phyloP scores from a whole-genome alignment of 2,797 vertebrate genomes.

The Clarias pachynema region DNA sequence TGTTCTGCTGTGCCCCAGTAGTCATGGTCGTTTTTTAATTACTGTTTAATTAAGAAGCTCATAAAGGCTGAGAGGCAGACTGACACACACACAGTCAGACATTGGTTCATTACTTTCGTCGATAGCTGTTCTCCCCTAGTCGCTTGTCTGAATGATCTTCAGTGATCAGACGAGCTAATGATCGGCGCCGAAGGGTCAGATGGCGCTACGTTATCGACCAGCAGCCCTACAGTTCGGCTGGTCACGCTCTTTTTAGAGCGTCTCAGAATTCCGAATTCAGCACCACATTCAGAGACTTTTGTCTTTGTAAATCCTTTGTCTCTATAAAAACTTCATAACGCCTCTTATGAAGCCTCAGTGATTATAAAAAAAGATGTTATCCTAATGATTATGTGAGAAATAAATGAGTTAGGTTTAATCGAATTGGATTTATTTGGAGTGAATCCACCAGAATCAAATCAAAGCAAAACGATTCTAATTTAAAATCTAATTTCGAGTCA shows the following conservation, averaged over 20 bases:
- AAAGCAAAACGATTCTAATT: background rate
- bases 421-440: background rate
- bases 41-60: slow-evolving; percentile 25
- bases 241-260: background rate
- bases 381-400: background rate
- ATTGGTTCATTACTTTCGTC: slow-evolving; percentile 48
- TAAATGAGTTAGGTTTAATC: background rate
- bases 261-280: slow-evolving; percentile 5
- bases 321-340: background rate
- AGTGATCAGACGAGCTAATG: slow-evolving; percentile 56
- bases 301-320: too few relatives aligned
- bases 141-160: slow-evolving; percentile 56
- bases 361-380: background rate
- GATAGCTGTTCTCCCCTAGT: slow-evolving; percentile 41
- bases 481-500: background rate
- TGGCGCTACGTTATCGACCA: slow-evolving; percentile 48
- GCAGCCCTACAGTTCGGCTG: slow-evolving; percentile 21
- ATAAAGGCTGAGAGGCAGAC: background rate
- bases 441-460: background rate
- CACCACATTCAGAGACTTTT: background rate
- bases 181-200: slow-evolving; percentile 50
- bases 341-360: background rate
- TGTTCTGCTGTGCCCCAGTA: slow-evolving; percentile 16
- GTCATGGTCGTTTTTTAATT: slow-evolving; percentile 28
- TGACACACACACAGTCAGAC: slow-evolving; percentile 7